These are phyloP conservation scores for Procambarus virginalis DNA, from an alignment of 1,140 invertebrate species.

Conservation along the genomic window DNA sequence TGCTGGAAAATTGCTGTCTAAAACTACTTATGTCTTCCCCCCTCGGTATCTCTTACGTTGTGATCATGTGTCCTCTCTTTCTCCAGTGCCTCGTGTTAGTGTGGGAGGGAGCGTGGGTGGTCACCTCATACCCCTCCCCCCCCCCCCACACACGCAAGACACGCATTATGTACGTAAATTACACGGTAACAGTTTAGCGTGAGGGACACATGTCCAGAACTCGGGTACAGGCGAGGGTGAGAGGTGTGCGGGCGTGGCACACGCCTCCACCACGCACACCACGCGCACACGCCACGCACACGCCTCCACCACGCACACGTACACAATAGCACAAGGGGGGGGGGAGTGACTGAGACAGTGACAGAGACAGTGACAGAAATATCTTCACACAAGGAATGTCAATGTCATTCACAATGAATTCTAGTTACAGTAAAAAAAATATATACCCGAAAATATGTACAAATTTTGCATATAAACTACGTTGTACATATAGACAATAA, in stretches of 20 bases:
- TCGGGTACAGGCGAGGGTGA: not conserved
- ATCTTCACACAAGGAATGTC: not conserved
- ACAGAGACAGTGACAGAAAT: not conserved
- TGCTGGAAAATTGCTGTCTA: too few relatives aligned
- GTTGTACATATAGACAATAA: not conserved
- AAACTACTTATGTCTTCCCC: too few relatives aligned
- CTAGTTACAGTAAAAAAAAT: not conserved
- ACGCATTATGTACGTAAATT: slow-evolving; percentile 13
- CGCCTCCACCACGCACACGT: too few relatives aligned
- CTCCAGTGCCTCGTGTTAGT: too few relatives aligned
- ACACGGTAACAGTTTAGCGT: slow-evolving; percentile 16
- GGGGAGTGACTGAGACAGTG: too few relatives aligned
- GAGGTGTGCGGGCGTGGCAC: not conserved
- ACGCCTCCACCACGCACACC: not conserved
- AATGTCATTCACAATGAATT: not conserved
- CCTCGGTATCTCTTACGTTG: too few relatives aligned
- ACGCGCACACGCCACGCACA: not conserved
- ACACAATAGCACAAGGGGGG: too few relatives aligned
- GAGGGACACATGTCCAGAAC: not conserved
- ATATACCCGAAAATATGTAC: not conserved
- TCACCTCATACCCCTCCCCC: not conserved
- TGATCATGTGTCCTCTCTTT: too few relatives aligned
- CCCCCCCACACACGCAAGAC: not conserved
- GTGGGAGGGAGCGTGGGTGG: not conserved
- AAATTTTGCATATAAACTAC: not conserved